Percentiles rank a stretch among this genome's conserved stretches.
phyloP scores from a whole-genome alignment of 2,797 vertebrate genomes.

The Ceryle rudis region DNA sequence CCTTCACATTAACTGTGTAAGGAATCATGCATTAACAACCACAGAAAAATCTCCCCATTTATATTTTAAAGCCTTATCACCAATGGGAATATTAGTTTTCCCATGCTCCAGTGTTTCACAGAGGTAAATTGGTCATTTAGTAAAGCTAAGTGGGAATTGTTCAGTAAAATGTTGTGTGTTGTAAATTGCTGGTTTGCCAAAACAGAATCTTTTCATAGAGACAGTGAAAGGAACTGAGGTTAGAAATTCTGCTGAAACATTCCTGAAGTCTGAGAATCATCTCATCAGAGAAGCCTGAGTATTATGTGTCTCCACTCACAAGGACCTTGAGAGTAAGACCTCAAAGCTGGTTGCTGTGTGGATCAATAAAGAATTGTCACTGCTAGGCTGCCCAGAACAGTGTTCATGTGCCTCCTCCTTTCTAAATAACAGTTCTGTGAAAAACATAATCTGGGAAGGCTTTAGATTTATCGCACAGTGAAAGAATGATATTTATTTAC shows the following conservation, averaged over 20 bases:
- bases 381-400: background rate
- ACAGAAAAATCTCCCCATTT: background rate
- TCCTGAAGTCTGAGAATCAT: background rate
- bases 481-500: background rate
- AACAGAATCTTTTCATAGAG: background rate
- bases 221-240: background rate
- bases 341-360: background rate
- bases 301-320: fast-evolving
- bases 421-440: background rate
- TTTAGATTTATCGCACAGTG: background rate
- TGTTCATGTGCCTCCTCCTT: background rate
- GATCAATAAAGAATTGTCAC: background rate
- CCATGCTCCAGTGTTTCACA: background rate
- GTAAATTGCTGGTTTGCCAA: background rate
- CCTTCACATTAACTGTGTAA: background rate
- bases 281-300: background rate
- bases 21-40: background rate
- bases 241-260: background rate
- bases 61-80: conserved; percentile 10
- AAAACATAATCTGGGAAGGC: background rate
- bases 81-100: conserved; percentile 20
- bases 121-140: background rate
- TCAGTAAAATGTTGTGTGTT: background rate
- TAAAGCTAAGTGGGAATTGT: background rate
- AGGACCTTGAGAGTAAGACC: background rate